These are phyloP conservation scores for Poeciliopsis gracilis DNA, from an alignment of 2,797 vertebrate genomes.

Conservation along the genomic window DNA sequence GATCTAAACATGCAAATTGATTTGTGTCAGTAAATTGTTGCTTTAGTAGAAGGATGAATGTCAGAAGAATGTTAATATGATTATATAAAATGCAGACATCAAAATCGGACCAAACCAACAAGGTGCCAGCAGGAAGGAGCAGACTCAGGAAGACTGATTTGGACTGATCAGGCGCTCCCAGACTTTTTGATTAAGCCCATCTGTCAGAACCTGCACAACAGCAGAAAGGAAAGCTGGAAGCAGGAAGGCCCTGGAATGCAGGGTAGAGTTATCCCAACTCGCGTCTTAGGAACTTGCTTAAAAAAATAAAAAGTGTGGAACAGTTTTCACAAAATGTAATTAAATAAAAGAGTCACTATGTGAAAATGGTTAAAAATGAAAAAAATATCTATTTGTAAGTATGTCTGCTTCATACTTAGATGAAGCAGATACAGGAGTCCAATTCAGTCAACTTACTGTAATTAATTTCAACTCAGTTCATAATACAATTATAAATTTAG, in stretches of 20 bases:
- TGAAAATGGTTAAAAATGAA: background rate
- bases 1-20: background rate
- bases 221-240: background rate
- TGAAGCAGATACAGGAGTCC: background rate
- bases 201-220: background rate
- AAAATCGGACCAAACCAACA: background rate
- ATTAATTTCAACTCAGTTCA: background rate
- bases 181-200: background rate
- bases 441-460: background rate
- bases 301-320: background rate
- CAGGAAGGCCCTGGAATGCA: background rate
- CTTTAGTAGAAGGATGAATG: background rate
- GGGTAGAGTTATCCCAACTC: background rate
- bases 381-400: background rate
- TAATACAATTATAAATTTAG: no score
- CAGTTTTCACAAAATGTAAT: background rate
- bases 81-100: background rate
- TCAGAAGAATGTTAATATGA: background rate
- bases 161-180: background rate
- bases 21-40: background rate
- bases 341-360: background rate
- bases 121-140: background rate
- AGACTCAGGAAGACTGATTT: background rate
- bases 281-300: background rate
- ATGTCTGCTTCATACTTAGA: background rate